phyloP scores from a whole-genome alignment of 2,888 invertebrate genomes.

The Keiferia lycopersicella region DNA sequence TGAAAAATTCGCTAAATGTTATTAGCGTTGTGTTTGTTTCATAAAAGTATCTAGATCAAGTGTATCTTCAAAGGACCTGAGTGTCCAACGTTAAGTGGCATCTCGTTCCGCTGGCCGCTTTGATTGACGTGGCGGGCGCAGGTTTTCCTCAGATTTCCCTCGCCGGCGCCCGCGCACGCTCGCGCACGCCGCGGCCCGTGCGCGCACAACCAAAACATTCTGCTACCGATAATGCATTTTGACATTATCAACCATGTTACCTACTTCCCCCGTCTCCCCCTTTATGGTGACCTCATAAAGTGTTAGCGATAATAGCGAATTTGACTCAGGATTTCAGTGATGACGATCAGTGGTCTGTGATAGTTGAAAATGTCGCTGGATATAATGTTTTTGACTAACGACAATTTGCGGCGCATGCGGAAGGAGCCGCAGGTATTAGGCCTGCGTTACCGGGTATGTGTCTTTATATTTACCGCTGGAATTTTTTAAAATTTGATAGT shows the following conservation, averaged over 20 bases:
- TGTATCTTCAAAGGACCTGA: too few relatives aligned
- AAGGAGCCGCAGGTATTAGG: slow-evolving; percentile 73
- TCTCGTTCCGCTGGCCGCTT: slow-evolving; percentile 54
- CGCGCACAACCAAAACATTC: slow-evolving; percentile 51
- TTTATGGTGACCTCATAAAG: slow-evolving; percentile 57
- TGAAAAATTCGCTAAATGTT: too few relatives aligned
- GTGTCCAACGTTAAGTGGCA: slow-evolving; percentile 13
- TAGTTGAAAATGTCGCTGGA: slow-evolving; percentile 67
- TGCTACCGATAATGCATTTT: slow-evolving; percentile 73
- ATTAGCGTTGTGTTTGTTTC: too few relatives aligned
- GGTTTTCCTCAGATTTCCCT: slow-evolving; percentile 75
- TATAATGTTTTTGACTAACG: slow-evolving; percentile 80
- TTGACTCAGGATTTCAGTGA: slow-evolving; percentile 50
- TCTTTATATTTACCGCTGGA: neutral
- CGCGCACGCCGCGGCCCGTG: slow-evolving; percentile 53
- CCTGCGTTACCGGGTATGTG: slow-evolving; percentile 74
- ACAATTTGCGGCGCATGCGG: slow-evolving; percentile 74
- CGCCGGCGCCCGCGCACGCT: slow-evolving; percentile 41
- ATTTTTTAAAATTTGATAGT: neutral
- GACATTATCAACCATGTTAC: slow-evolving; percentile 47
- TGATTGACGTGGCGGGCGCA: slow-evolving; percentile 47
- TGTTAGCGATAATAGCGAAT: slow-evolving; percentile 50
- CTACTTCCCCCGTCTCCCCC: slow-evolving; percentile 52
- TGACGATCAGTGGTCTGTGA: slow-evolving; percentile 48
- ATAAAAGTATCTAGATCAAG: too few relatives aligned